These are phyloP conservation scores for Falco cherrug DNA, from an alignment of 2,797 vertebrate species.

Conservation along the genomic window DNA sequence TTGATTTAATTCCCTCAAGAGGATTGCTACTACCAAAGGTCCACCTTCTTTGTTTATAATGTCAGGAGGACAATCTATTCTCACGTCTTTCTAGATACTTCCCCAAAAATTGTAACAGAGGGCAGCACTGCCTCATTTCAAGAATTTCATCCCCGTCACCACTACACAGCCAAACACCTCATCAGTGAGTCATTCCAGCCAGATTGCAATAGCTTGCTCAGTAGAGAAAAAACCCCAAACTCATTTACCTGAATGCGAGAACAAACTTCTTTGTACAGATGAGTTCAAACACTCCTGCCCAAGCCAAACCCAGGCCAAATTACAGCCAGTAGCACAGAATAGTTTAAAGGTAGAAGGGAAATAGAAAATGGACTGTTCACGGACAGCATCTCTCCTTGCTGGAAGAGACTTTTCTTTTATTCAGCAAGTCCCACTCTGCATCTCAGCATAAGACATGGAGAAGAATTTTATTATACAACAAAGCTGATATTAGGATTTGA, in stretches of 20 bases:
- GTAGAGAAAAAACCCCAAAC: rapidly evolving
- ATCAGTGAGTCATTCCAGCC: not conserved
- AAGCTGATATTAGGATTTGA: not conserved
- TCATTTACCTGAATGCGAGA: not conserved
- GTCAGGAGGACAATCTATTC: not conserved
- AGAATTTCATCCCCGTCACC: not conserved
- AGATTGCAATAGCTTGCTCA: not conserved
- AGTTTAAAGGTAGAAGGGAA: not conserved
- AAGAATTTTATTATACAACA: not conserved
- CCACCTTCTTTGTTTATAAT: not conserved
- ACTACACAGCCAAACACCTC: not conserved
- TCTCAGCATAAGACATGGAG: not conserved
- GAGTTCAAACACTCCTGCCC: not conserved
- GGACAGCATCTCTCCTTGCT: not conserved
- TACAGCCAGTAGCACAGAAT: not conserved
- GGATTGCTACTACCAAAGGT: not conserved
- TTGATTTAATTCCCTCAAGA: not conserved
- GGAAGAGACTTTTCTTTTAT: not conserved
- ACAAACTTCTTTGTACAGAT: not conserved
- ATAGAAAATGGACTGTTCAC: not conserved
- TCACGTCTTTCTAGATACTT: not conserved
- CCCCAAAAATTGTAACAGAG: not conserved
- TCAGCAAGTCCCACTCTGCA: not conserved
- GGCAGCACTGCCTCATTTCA: not conserved
- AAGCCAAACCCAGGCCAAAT: not conserved